These are phyloP conservation scores for Tetranychus cinnabarinus DNA, from an alignment of 1,140 invertebrate species.

Conservation along the genomic window DNA sequence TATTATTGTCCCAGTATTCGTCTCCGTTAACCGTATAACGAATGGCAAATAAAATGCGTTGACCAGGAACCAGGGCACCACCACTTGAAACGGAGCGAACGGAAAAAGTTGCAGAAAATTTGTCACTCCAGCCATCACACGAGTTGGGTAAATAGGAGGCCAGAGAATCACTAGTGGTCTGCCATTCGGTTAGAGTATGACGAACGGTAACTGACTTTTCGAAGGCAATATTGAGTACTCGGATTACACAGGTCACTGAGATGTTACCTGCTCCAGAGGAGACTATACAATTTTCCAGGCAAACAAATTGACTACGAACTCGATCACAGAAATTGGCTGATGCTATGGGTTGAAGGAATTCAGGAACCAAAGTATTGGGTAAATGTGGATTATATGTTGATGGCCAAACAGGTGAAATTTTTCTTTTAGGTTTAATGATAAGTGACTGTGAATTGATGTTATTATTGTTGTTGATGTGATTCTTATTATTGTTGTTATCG, in stretches of 20 bases:
- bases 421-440: not conserved
- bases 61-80: conserved; percentile 23
- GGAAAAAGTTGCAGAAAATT: conserved; percentile 49
- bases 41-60: conserved; percentile 52
- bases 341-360: conserved; percentile 54
- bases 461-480: not conserved
- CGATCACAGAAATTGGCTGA: conserved; percentile 47
- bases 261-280: conserved; percentile 37
- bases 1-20: conserved; percentile 77
- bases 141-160: conserved; percentile 60
- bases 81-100: conserved; percentile 2
- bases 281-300: conserved; percentile 56
- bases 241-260: conserved; percentile 56
- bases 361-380: not conserved
- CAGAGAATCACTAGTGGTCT: conserved; percentile 45
- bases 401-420: not conserved
- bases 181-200: conserved; percentile 65
- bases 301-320: conserved; percentile 43
- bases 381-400: not conserved
- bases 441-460: too few species aligned
- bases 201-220: conserved; percentile 68
- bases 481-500: not conserved
- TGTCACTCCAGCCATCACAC: conserved; percentile 72
- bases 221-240: conserved; percentile 70
- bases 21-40: conserved; percentile 47